Base-by-base conservation (phyloP, 2,113 vertebrate species). In the Passer montanus region DNA sequence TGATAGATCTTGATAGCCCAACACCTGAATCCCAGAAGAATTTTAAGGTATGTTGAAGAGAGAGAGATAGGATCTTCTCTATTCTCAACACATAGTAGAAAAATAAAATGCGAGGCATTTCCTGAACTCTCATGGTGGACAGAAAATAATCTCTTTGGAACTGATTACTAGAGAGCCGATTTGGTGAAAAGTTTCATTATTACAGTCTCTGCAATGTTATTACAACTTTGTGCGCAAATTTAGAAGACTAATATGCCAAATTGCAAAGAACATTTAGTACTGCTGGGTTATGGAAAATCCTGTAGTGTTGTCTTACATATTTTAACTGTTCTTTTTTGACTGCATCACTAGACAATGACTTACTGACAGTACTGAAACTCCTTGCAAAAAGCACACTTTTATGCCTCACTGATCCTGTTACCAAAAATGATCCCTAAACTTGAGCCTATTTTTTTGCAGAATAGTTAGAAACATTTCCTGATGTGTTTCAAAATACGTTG, bases 1-100 rank as follows among this genome's bases (percentile, higher is more conserved):
- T 99, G 90, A 98, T 98, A 13, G 97, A 98, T 81, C 97, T 99
- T 14, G 99, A 99, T 88, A 99, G 98, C 81, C 98, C 99, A 50
- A 98, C 98, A 30, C 74, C 98, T 30, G 98, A 95, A 83, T 97
- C 98, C 92, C 97, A 98, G 91, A 98, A 99, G 84, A 98, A 98
- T 92, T 98, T 99, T 81, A 99, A 99, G 98, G 99, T 99, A 98
- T 23, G 13, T 50, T 70, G 31, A 39, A 93, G 41, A 69, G 17
- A 69, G 17, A 59, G 20, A 62, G 13, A 60, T 1, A 35, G 50
- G 12, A 70, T 47, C 4, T 77, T 66, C 74, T 69, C 52, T 63
- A 0, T 66, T 79, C 39, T 74, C 39, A 67, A 67, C 7, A 10
- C 4, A 1, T 74, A 73, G n/a, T 12, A 70, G 44, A 50, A 69